Percentiles rank a stretch among this genome's conserved stretches.
Conservation (phyloP, 1,140 invertebrate species). For the Trichonephila inaurata region DNA sequence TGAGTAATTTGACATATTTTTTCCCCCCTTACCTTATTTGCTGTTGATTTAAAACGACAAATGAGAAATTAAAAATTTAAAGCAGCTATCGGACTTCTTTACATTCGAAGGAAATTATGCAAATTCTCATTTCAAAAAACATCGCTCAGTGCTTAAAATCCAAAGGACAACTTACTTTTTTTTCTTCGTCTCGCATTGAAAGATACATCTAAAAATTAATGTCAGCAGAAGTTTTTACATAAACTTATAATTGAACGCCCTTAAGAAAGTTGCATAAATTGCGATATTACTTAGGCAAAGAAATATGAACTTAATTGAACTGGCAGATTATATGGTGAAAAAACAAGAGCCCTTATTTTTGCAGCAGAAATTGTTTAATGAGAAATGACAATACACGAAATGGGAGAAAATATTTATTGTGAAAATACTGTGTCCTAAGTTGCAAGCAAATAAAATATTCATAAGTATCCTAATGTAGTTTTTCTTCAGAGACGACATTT, state of each 20-base stretch:
- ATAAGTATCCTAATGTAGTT: slow-evolving; percentile 56
- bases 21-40: not conserved
- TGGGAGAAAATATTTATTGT: slow-evolving; percentile 57
- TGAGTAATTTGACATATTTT: not conserved
- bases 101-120: not conserved
- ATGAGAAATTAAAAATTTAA: slow-evolving; percentile 52
- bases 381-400: slow-evolving; percentile 71
- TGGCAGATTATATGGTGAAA: not conserved
- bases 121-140: not conserved
- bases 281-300: slow-evolving; percentile 13
- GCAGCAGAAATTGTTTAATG: slow-evolving; percentile 30
- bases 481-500: slow-evolving; percentile 49
- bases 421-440: slow-evolving; percentile 2
- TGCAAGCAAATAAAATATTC: slow-evolving; percentile 72
- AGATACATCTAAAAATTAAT: slow-evolving; percentile 4
- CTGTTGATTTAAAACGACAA: not conserved
- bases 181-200: not conserved
- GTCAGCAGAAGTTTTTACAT: slow-evolving; percentile 8
- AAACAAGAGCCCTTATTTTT: slow-evolving; percentile 18
- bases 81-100: not conserved
- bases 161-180: slow-evolving; percentile 60
- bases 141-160: not conserved
- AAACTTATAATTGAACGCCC: slow-evolving; percentile 62
- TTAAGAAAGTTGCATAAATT: slow-evolving; percentile 20
- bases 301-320: slow-evolving; percentile 67